These are phyloP conservation scores for Erythrocercus mccallii DNA, from an alignment of 2,113 vertebrate species.

Conservation along the genomic window DNA sequence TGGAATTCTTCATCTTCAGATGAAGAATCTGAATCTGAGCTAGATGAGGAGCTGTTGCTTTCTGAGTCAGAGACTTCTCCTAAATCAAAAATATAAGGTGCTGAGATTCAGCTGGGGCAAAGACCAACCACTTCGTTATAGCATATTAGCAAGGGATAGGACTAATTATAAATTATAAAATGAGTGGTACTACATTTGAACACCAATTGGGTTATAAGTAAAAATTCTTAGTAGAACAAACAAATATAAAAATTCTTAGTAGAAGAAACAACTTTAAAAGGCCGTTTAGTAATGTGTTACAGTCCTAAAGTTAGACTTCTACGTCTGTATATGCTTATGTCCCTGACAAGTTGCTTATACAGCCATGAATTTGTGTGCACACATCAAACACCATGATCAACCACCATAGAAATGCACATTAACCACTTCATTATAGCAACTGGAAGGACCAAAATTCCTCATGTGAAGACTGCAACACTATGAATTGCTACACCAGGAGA, in stretches of 20 bases:
- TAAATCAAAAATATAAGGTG: slow-evolving; percentile 54
- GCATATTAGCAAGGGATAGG: not conserved
- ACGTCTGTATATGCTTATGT: not conserved
- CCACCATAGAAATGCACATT: not conserved
- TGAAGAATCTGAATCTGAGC: slow-evolving; percentile 93
- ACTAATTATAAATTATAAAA: not conserved
- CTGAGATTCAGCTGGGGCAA: not conserved
- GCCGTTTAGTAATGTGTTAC: not conserved
- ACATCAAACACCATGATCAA: not conserved
- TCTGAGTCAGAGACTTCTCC: slow-evolving; percentile 97
- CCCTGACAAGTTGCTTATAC: not conserved
- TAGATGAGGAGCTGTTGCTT: slow-evolving; percentile 96
- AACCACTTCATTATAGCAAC: not conserved
- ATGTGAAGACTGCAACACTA: not conserved
- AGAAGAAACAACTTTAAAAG: too few species aligned
- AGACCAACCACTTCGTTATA: not conserved
- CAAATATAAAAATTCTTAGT: not conserved
- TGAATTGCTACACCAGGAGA: not conserved
- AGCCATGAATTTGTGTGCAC: rapidly evolving
- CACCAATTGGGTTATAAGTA: not conserved
- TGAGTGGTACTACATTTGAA: not conserved
- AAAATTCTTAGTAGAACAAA: not conserved
- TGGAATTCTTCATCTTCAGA: slow-evolving; percentile 97
- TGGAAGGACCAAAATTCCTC: rapidly evolving
- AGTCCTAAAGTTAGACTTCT: not conserved